Base-by-base conservation (phyloP, 2,888 invertebrate genomes). In the Archips xylosteana region DNA sequence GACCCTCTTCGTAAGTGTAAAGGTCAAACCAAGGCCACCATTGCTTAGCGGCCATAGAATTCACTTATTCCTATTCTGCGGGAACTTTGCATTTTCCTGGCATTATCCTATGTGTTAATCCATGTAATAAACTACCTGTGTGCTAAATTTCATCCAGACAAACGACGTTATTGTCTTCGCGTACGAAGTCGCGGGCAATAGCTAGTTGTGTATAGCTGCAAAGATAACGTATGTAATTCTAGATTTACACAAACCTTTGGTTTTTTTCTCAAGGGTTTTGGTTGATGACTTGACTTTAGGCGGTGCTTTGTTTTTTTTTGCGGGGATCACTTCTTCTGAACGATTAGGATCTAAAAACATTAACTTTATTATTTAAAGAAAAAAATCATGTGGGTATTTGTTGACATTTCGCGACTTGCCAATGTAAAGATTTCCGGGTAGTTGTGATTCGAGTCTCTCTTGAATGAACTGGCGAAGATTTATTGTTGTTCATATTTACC, bases 221-320 rank as follows among this genome's bases (percentile, higher is more conserved):
- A 49, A 4, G 12, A 49, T 13, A 54, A 23, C 2, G 6, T n/a
- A n/a, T n/a, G n/a, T 2, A 34, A 57, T 12, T 57, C 0, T 39
- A 62, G 23, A 10, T 10, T 15, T 36, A 42, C 36, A 34, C 15
- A 32, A 54, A 73, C 73, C 73, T 68, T 63, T 68, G 2, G n/a
- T n/a, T 47, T 36, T 32, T 10, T 63, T 68, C 8, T 57, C 5
- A 49, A 36, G 13, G 34, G 13, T 49, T 15, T 59, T 62, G 45
- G 51, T 59, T 15, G 54, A 1, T 0, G 39, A 32, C 39, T 12
- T 57, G 3, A 54, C 54, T 63, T 49, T 68, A 12, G 63, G n/a
- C 4, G 63, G 36, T 8, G 13, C 47, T 68, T 39, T 68, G 12
- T 2, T 2, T 39, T 63, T 68, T 42, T 68, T 73, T 49, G 45